Base-by-base conservation (phyloP, 1,140 invertebrate genomes). In the Pinna nobilis region DNA sequence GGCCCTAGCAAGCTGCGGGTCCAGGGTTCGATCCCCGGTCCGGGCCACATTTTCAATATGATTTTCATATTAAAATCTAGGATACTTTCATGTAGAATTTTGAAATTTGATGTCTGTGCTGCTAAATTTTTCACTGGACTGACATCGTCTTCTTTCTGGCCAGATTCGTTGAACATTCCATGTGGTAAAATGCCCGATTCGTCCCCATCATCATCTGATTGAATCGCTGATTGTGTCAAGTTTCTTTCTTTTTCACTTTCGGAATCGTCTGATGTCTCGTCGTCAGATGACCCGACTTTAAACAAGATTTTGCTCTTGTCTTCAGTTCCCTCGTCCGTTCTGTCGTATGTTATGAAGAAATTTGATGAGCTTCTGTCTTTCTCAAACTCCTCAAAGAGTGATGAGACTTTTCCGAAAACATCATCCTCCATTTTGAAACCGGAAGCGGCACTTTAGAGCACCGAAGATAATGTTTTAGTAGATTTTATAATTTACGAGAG, bases 371-470 rank as follows among this genome's bases (percentile, higher is more conserved):
- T 73, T 32, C 86, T 67, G 13, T 83, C 81, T 73, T 83, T 86
- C 35, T 87, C 84, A 77, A 87, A 87, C 75, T 86, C 86, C 1
- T 79, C 81, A 77, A 87, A 87, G 25, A 87, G 71, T 28, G 74
- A 77, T 2, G 79, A 72, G 78, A 85, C 83, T n/a, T 30, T 50
- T 30, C 83, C 82, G 74, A 85, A 84, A 9, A 84, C 57, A 61
- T 78, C 76, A 23, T 74, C 79, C 51, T 79, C 81, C 81, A 82
- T 82, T 33, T 60, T 73, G 13, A 41, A 65, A 65, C 47, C 47
- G 47, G 47, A 47, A 63, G 41, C 47, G 20, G 37, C 25, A 23
- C 33, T 15, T 15, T 18, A 47, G 44, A 18, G 44, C 20, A 18
- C 20, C 20, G 2, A 18, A 20, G 20, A 47, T 2, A 47, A 20